Percentiles rank a stretch among this genome's conserved stretches.
Conservation (phyloP, 2,113 vertebrate genomes). For the Heliornis fulica region DNA sequence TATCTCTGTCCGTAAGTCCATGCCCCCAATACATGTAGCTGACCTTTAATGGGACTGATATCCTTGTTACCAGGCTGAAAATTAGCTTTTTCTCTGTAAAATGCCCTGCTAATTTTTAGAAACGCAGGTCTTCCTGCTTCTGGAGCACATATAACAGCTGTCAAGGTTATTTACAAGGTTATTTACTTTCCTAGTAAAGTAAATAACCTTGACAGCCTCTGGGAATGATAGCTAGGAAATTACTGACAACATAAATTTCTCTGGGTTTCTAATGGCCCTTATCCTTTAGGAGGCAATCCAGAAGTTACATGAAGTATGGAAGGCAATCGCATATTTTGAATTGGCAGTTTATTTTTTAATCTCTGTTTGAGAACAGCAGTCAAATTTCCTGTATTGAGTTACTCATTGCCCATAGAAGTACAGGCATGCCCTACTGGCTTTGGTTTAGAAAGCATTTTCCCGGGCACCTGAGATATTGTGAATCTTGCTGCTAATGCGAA, state of each 20-base stretch:
- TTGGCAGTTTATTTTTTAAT: neutral
- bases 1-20: neutral
- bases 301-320: neutral
- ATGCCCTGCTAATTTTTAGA: neutral
- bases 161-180: too few relatives aligned
- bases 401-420: neutral
- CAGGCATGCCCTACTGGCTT: neutral
- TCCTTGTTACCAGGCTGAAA: neutral
- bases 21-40: neutral
- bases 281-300: neutral
- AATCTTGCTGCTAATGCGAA: neutral
- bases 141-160: neutral
- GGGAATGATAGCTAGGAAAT: neutral
- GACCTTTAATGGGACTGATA: neutral
- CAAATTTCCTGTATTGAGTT: neutral
- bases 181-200: neutral
- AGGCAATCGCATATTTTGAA: neutral
- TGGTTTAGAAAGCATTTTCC: neutral
- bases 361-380: neutral
- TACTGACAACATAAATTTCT: neutral
- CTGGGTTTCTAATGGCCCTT: neutral
- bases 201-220: neutral
- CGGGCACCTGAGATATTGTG: neutral
- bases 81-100: neutral
- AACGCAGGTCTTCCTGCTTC: neutral